phyloP scores from a whole-genome alignment of 2,113 vertebrate genomes.

The Malurus cyaneus region DNA sequence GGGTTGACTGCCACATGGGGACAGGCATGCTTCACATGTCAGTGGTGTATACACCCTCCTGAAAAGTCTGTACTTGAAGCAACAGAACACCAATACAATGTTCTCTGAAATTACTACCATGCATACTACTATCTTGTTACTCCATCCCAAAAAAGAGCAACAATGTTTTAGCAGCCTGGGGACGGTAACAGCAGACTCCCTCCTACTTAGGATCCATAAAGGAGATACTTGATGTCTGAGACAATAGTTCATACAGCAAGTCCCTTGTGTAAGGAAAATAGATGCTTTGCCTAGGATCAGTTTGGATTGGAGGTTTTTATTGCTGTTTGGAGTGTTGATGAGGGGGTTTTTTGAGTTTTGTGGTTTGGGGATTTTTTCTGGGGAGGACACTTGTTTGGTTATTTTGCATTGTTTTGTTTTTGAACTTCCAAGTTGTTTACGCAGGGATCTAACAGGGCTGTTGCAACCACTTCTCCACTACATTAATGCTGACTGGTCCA shows the following conservation, averaged over 20 bases:
- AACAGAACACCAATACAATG: neutral
- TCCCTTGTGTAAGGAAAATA: neutral
- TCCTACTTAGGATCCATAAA: neutral
- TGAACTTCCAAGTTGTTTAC: neutral
- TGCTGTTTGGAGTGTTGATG: neutral
- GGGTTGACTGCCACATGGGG: neutral
- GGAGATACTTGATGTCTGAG: neutral
- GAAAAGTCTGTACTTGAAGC: neutral
- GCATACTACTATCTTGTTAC: neutral
- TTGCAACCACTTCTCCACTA: neutral
- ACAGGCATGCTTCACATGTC: neutral
- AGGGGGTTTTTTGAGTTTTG: neutral
- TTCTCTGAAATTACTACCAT: neutral
- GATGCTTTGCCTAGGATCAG: rapidly evolving
- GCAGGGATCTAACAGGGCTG: neutral
- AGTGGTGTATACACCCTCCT: neutral
- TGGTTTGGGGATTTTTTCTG: rapidly evolving
- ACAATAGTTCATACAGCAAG: neutral
- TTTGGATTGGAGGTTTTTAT: neutral
- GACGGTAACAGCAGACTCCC: neutral
- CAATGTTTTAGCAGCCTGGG: neutral
- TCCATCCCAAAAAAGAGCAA: neutral
- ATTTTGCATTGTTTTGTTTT: neutral
- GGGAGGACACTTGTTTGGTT: neutral
- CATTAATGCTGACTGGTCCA: neutral